phyloP scores from a whole-genome alignment of 2,113 vertebrate species.

The Pachyramphus minor region DNA sequence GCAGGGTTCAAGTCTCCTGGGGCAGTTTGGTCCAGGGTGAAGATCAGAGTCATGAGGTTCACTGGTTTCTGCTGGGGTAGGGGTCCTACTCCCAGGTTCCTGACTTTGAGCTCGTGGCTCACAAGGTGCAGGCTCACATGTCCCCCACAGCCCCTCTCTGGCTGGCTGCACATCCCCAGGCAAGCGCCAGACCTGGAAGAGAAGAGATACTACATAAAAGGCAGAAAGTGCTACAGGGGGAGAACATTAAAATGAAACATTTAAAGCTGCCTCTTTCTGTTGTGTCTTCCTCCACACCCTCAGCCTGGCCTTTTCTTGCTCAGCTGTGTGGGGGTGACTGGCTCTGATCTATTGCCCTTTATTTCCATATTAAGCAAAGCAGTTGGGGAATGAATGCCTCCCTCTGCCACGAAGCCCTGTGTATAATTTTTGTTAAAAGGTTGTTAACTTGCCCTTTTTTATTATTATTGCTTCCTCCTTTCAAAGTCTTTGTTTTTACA shows the following conservation, averaged over 20 bases:
- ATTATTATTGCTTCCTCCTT: not conserved
- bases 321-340: not conserved
- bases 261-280: not conserved
- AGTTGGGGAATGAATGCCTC: constrained; percentile 19
- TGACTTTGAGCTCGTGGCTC: not conserved
- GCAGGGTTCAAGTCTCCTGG: not conserved
- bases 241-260: not conserved
- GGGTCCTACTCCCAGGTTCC: not conserved
- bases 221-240: not conserved
- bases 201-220: not conserved
- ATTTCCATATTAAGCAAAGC: constrained; percentile 60
- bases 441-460: not conserved
- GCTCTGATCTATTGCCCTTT: constrained; percentile 57
- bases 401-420: not conserved
- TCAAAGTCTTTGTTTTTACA: not conserved
- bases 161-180: not conserved
- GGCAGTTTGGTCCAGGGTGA: not conserved
- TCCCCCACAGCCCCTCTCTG: not conserved
- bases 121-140: not conserved
- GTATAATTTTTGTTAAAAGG: constrained; percentile 42
- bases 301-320: not conserved
- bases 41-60: not conserved
- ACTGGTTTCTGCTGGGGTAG: not conserved
- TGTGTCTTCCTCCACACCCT: not conserved
- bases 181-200: not conserved